Conservation (phyloP, 2,888 invertebrate species). For the Pachycephus smyrnensis region DNA sequence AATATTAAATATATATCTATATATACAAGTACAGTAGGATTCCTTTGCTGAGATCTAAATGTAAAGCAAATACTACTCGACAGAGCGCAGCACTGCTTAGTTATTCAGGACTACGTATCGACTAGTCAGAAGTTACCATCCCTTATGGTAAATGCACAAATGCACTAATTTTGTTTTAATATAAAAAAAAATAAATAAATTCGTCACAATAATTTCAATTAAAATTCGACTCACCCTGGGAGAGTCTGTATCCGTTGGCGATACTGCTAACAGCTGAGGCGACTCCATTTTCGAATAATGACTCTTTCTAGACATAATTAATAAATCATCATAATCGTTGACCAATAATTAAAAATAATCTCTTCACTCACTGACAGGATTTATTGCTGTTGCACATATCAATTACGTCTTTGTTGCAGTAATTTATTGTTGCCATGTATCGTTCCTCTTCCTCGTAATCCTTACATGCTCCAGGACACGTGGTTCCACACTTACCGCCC, state of each 20-base stretch:
- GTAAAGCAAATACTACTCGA: background rate
- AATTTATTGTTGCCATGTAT: conserved; percentile 52
- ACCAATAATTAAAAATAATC: background rate
- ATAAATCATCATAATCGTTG: background rate
- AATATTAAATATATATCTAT: background rate
- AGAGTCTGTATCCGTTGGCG: conserved; percentile 33
- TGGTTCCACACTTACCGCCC: conserved; percentile 35
- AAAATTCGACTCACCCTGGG: conserved; percentile 32
- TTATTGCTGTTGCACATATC: conserved; percentile 31
- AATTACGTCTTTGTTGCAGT: conserved; percentile 45
- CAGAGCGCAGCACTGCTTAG: background rate
- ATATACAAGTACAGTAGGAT: background rate
- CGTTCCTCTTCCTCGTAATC: conserved; percentile 48
- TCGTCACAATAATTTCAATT: background rate
- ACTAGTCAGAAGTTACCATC: background rate
- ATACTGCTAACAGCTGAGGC: conserved; percentile 25
- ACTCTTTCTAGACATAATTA: conserved; percentile 30
- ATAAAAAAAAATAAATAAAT: background rate
- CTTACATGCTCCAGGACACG: conserved; percentile 37
- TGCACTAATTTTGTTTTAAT: background rate
- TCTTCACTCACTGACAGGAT: conserved; percentile 32
- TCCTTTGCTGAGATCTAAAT: background rate
- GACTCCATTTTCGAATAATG: conserved; percentile 40
- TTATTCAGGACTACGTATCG: background rate
- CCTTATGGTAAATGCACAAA: background rate